These are phyloP conservation scores for Drosophila diplacantha DNA, from an alignment of 2,888 invertebrate species.

Conservation along the genomic window DNA sequence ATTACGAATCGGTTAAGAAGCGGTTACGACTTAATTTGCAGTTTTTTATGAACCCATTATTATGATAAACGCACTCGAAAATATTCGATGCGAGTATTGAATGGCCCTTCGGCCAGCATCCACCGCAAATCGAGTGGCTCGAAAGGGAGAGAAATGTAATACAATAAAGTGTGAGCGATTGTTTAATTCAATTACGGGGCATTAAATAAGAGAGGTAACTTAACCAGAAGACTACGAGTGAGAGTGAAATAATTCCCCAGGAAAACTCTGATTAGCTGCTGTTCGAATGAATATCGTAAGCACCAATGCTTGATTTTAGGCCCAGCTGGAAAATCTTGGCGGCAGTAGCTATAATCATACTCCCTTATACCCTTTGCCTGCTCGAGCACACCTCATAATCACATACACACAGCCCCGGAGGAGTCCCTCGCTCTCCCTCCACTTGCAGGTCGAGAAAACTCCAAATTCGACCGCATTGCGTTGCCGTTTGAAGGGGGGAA, in stretches of 20 bases:
- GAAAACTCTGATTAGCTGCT: not conserved
- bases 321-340: not conserved
- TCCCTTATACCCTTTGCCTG: not conserved
- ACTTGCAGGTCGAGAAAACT: not conserved
- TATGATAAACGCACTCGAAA: constrained; percentile 11
- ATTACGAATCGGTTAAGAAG: constrained; percentile 24
- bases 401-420: not conserved
- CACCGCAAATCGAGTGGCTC: constrained; percentile 3
- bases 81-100: not conserved
- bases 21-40: constrained; percentile 25
- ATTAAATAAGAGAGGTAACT: not conserved
- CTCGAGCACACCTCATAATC: not conserved
- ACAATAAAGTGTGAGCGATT: not conserved
- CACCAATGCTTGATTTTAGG: not conserved
- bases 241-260: not conserved
- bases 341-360: not conserved
- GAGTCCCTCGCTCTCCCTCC: not conserved
- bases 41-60: constrained; percentile 4
- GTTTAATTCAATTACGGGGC: constrained; percentile 1
- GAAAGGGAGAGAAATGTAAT: not conserved
- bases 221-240: too few relatives aligned
- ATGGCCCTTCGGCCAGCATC: not conserved
- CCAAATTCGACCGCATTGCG: not conserved
- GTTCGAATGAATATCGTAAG: too few relatives aligned
- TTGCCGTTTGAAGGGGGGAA: too few relatives aligned